Conservation (phyloP, 1,140 invertebrate genomes). For the Leptoteleia sp. region DNA sequence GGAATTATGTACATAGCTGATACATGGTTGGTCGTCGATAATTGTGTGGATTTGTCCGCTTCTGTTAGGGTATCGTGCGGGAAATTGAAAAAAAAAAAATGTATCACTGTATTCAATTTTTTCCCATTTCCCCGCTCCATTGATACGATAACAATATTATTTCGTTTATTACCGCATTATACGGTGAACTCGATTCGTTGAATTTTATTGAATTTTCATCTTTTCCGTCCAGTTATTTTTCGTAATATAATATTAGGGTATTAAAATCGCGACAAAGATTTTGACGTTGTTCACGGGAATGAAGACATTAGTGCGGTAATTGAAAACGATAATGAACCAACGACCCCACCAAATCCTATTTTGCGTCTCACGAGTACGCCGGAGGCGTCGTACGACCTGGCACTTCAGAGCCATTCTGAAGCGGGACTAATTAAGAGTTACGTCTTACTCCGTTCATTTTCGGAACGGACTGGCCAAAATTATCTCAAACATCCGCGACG, state of each 20-base stretch:
- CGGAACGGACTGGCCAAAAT: conserved; percentile 52
- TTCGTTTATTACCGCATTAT: too few species aligned
- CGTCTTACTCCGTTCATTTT: conserved; percentile 66
- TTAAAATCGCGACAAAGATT: conserved; percentile 2
- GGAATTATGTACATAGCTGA: conserved; percentile 51
- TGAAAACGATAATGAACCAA: conserved; percentile 57
- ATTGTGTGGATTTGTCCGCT: conserved; percentile 23
- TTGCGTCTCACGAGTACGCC: conserved; percentile 19
- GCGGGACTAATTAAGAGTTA: conserved; percentile 71
- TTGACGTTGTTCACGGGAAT: conserved; percentile 13
- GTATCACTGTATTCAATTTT: too few species aligned
- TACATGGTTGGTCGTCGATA: conserved; percentile 32
- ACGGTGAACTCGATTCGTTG: too few species aligned
- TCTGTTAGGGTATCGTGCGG: not conserved
- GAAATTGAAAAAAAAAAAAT: conserved; percentile 1
- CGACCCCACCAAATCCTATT: conserved; percentile 39
- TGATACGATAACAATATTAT: too few species aligned
- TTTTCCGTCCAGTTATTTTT: too few species aligned
- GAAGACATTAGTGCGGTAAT: conserved; percentile 26
- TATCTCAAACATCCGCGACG: conserved; percentile 60
- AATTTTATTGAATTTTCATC: too few species aligned
- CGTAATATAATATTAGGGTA: too few species aligned
- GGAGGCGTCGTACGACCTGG: conserved; percentile 33
- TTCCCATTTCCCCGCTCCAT: too few species aligned
- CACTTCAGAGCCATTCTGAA: conserved; percentile 65